Evolutionary conservation across 2,888 invertebrate species (phyloP), one percentile per base, ranked within the genome.

Genomic region (Nomada flava): DNA sequence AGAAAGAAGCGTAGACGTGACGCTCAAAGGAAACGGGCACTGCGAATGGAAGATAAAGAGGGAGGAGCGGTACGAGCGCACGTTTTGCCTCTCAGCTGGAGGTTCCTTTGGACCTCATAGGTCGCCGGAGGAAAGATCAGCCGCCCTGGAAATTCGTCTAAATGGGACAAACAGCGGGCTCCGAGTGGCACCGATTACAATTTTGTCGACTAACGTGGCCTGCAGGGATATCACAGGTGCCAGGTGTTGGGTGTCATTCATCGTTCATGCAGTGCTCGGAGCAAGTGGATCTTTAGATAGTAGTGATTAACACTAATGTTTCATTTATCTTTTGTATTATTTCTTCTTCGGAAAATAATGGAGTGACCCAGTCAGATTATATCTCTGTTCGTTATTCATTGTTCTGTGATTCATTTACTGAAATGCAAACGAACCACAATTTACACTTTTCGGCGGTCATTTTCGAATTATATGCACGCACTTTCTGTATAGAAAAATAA

Each of bases 21-120:
- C 57, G 50, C 26, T n/a, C 50, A 57, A 52, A 59, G 18, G 23
- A 47, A 47, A 57, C 74, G 36, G 50, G 23, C 26, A 26, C 23
- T 11, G 62, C 15, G 53, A 52, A 13, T 36, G 1, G 7, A 23
- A 55, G 36, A 53, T 5, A 52, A 29, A 52, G 68, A 11, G 44
- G n/a, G 20, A 64, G 36, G 50, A 80, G 67, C 52, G 42, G 68
- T 64, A 71, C 67, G 73, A 83, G 76, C 73, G 26, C 57, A 18
- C 55, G 36, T 23, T 69, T 60, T 70, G 64, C 53, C 71, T 76
- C 85, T 84, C 84, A 84, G 87, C 76, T 87, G 86, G 82, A 75
- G 85, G 84, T 63, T 78, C 55, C 70, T 59, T 18, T 53, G 60
- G 76, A 75, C 78, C 82, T 70, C 78, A 84, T 84, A 78, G 72